Conservation (phyloP, 2,113 vertebrate species). For the Cochlearius cochlearius region DNA sequence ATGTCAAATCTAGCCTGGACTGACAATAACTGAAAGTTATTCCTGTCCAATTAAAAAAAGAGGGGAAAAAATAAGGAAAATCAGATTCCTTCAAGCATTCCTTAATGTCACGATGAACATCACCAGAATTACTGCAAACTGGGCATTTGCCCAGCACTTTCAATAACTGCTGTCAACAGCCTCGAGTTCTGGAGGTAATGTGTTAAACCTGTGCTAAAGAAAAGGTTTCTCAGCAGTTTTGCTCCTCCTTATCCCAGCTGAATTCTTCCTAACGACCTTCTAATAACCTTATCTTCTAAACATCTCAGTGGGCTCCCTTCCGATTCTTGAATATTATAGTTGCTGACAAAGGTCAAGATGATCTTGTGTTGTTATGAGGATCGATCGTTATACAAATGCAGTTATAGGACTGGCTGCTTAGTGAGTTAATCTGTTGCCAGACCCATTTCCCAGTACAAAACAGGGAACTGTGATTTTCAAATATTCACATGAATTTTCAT, state of each 20-base stretch:
- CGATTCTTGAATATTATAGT: background rate
- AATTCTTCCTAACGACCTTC: background rate
- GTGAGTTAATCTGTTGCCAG: background rate
- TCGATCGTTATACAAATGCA: background rate
- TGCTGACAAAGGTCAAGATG: background rate
- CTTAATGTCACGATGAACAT: background rate
- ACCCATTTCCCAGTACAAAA: background rate
- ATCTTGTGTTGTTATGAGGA: background rate
- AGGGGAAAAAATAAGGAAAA: background rate
- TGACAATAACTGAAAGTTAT: background rate
- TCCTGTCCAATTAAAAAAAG: background rate
- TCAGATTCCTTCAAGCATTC: background rate
- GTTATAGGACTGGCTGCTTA: background rate
- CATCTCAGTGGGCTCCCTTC: background rate
- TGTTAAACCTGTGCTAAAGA: background rate
- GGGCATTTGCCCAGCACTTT: background rate
- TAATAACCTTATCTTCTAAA: background rate
- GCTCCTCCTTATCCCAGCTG: background rate
- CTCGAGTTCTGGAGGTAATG: background rate
- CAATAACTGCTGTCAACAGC: background rate
- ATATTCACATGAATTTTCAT: background rate
- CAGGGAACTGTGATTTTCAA: background rate
- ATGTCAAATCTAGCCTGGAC: background rate
- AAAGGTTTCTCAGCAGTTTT: background rate
- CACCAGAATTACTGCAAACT: background rate